Base-by-base conservation (phyloP, 2,888 invertebrate species). In the Drosophila conformis region DNA sequence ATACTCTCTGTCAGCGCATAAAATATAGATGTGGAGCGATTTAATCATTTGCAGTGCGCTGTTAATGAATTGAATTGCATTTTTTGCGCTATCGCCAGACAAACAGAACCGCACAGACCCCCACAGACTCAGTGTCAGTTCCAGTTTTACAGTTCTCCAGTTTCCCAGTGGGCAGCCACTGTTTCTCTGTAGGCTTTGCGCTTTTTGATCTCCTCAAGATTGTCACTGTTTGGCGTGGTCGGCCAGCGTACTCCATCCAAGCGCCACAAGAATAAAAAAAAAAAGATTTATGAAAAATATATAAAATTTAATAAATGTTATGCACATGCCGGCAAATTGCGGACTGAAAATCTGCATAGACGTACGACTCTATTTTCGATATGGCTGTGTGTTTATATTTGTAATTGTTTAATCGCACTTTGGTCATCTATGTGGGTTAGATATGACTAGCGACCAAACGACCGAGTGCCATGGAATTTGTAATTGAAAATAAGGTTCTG, bases 21-120 rank as follows among this genome's bases (percentile, higher is more conserved):
- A 18, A 76, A 82, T 76, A 78, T 77, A 74, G 73, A 77, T 77
- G 75, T 68, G 62, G 74, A 59, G 69, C 83, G 86, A 87, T 87
- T 78, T 83, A 86, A 87, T 87, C 87, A 81, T 73, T 72, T 61
- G 73, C 78, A 76, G 78, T 74, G 86, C 80, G 67, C 80, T 84
- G 82, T 80, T 88, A 87, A 87, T 88, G 87, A 88, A 88, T 87
- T 83, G 83, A 82, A 86, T 82, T 86, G 81, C 74, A 83, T 80
- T 79, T 73, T 74, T 73, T 76, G 56, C 69, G 66, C 75, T 68
- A 72, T 77, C 74, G 73, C 66, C 81, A 78, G 80, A 76, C 80
- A 72, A 69, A 67, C 77, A 46, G 66, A 79, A 62, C 64, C 63
- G 59, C 29, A 60, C 58, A 60, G 27, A 51, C 35, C 49, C 65